Conservation (phyloP, 2,113 vertebrate genomes). For the Halcyon senegalensis region DNA sequence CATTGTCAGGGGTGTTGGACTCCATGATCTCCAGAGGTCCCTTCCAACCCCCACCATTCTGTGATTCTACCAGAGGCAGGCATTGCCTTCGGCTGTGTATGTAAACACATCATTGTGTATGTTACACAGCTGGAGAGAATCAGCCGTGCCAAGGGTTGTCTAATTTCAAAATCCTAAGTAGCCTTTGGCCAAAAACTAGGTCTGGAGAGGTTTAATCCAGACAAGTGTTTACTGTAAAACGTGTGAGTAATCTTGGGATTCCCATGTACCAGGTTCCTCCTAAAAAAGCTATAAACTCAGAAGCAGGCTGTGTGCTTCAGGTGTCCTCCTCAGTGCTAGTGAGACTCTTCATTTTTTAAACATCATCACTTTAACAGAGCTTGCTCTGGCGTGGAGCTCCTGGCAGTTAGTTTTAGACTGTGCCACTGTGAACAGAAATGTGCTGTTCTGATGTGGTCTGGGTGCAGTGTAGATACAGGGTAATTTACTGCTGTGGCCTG, state of each 20-base stretch:
- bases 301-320: not conserved
- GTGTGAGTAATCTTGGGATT: not conserved
- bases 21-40: no score
- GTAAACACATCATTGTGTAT: accelerated
- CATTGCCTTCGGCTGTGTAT: not conserved
- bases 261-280: accelerated
- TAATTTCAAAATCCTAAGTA: not conserved
- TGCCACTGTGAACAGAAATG: not conserved
- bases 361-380: not conserved
- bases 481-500: not conserved
- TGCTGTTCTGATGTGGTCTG: not conserved
- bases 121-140: not conserved
- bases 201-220: not conserved
- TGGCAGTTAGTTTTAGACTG: not conserved
- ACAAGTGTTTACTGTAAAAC: not conserved
- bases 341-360: not conserved
- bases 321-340: not conserved
- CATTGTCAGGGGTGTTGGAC: no score
- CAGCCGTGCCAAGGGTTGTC: not conserved
- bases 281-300: not conserved
- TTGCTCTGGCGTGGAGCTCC: not conserved
- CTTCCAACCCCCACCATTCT: no score
- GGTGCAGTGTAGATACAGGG: not conserved
- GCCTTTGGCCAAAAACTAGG: not conserved
- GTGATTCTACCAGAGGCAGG: not conserved